Evolutionary conservation across 2,797 vertebrate species (phyloP).

Genomic region (Hipposideros larvatus): DNA sequence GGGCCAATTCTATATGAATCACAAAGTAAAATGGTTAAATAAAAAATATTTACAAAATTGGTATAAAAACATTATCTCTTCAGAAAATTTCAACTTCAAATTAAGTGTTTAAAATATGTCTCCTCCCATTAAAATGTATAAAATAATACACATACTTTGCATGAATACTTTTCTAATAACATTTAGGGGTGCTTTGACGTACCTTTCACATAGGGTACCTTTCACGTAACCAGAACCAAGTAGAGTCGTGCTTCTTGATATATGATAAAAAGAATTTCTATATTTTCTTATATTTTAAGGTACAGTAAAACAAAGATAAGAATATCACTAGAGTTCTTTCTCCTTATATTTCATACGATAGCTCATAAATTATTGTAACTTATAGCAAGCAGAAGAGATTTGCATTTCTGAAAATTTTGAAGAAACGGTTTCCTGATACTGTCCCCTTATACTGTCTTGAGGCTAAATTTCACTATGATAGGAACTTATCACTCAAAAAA

Average conservation of each 20-base stretch:
- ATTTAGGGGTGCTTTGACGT: not conserved
- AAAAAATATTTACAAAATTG: not conserved
- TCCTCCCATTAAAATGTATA: not conserved
- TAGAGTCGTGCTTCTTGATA: not conserved
- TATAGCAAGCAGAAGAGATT: not conserved
- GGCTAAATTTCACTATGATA: not conserved
- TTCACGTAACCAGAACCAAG: not conserved
- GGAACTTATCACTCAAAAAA: not conserved
- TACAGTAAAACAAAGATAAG: not conserved
- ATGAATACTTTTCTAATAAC: not conserved
- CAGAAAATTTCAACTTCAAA: not conserved
- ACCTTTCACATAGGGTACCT: not conserved
- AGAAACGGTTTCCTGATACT: not conserved
- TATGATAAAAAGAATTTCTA: not conserved
- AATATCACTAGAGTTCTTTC: not conserved
- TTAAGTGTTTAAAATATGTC: slow-evolving; percentile 7
- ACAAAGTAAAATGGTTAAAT: slow-evolving; percentile 20
- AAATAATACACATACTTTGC: not conserved
- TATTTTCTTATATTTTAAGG: not conserved
- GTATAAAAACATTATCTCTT: slow-evolving; percentile 13
- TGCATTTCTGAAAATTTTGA: slow-evolving; percentile 16
- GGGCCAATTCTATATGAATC: not conserved
- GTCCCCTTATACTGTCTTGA: not conserved
- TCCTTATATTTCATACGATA: not conserved
- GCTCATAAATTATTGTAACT: not conserved